Evolutionary conservation across 2,888 invertebrate species (phyloP), one percentile per base, ranked within the genome.

Genomic region (Melinopterus prodromus): DNA sequence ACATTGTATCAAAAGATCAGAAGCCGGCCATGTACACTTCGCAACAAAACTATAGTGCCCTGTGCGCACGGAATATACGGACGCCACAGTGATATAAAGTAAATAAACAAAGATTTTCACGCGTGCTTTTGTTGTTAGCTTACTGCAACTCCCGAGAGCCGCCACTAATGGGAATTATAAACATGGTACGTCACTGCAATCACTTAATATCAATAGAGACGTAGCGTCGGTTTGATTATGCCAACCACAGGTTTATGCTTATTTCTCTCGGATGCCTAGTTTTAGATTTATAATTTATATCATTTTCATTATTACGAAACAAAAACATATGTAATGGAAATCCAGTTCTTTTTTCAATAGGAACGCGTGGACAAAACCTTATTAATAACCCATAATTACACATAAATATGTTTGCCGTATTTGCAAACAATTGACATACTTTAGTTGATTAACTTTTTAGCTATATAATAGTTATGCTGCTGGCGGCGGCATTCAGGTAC

Each of bases 61-160:
- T 26, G 26, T 26, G 26, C 15, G 71, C 71, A 16, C 16, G 71
- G 16, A 26, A 71, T 12, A 71, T 16, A 12, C 71, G 26, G 26
- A 71, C 70, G 70, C 35, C 71, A 26, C 35, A 35, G 35, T 74
- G 36, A 36, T 37, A 35, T 36, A 74, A 37, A 15, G 74, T 74
- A 74, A 74, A 74, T 74, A 74, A 74, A 74, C 37, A 37, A 37
- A 74, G 36, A 74, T 74, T 74, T 53, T 74, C 74, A 74, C 79
- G 79, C 81, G 81, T 80, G 80, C 80, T 80, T 75, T 80, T 79
- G 79, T 74, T 80, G 77, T 80, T 71, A 80, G 78, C 77, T 77
- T 26, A 26, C 26, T 26, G 26, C 26, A 26, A 16, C 4, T 79
- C 77, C 76, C 78, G 79, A 80, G 80, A 80, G 35, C 16, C 71